Base-by-base conservation (phyloP, 2,797 vertebrate genomes). In the Poeciliopsis infans region DNA sequence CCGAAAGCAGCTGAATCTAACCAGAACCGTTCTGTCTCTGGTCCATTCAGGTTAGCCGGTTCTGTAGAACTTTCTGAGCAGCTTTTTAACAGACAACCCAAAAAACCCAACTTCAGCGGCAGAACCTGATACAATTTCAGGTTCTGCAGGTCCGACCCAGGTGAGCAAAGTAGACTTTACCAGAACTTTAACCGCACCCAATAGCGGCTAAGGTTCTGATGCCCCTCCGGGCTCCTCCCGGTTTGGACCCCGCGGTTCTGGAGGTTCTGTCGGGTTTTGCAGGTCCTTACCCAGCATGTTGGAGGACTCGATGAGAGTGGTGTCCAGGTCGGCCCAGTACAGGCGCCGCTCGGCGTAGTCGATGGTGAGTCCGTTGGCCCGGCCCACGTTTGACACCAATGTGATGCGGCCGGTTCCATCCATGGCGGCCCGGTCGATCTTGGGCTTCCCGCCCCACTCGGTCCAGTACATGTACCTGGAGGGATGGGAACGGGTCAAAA, bases 401-500 rank as follows among this genome's bases (percentile, higher is more conserved):
- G 98, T 99, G 41, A 96, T 96, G 1, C 98, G 95, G 13, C 97
- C 97, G 0, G 96, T 97, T 28, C 98, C 98, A n/a, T 99, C 98
- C 98, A 99, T 99, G 0, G 97, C 97, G 0, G 98, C 97, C 2
- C 98, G 94, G 91, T 99, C 98, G 45, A 99, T 99, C 92, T 99
- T 99, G 0, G 98, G 98, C 82, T 98, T 98, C 41, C 98, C 98
- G 2, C 98, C 98, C 98, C 98, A 99, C 83, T 99, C 98, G 0
- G 98, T 99, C 98, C 98, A 99, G 91, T 99, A 99, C 98, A 99
- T 99, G 92, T 98, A 99, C 31, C 98, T 99, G 90, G 4, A 43
- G 61, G 70, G 13, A 75, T 15, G n/a, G 13, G 7, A 45, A 45
- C 23, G 0, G 31, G 81, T 81, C 49, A 85, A 36, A 49, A 75